Base-by-base conservation (phyloP, 2,113 vertebrate species). In the Procavia capensis region DNA sequence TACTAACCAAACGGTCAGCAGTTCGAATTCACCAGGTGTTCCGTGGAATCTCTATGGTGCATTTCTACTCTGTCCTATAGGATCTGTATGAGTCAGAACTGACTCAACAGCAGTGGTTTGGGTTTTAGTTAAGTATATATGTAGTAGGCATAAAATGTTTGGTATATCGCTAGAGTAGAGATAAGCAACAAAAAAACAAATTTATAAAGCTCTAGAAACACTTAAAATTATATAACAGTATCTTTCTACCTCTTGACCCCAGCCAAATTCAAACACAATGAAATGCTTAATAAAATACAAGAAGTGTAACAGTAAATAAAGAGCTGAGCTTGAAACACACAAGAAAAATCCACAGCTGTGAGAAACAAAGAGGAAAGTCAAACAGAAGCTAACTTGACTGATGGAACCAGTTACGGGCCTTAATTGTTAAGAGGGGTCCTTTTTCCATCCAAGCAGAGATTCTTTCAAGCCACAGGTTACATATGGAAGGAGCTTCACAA, bases 231-330 rank as follows among this genome's bases (percentile, higher is more conserved):
- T 4, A 1, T 89, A 92, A 54, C 9, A 92, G 47, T 5, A 91
- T 82, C 45, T 27, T 16, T 93, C n/a, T 66, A n/a, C 59, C 45
- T 91, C 78, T 96, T 31, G 31, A 72, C 34, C 24, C 22, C 24
- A 90, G 4, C 8, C 68, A 90, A 4, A 81, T 78, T 41, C 63
- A 78, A 94, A 90, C 66, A 79, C 61, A 87, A 6, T 72, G 59
- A 92, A 41, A 91, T 47, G 41, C 14, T 50, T 57, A 39, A 90
- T 22, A 86, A 92, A 96, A 85, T 6, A 41, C 3, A 94, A 92
- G 22, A 25, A 79, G 10, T 64, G n/a, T 87, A 85, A 85, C 3
- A 75, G 9, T 74, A 59, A 47, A 43, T 54, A 92, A 54, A 82
- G 45, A 41, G 43, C 22, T 85, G 43, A 79, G 39, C 43, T 74